A percentile compares a stretch with the other conserved stretches of the same genome.
These are phyloP conservation scores for Saxidomus purpurata DNA, from an alignment of 1,140 invertebrate genomes.

Conservation along the genomic window DNA sequence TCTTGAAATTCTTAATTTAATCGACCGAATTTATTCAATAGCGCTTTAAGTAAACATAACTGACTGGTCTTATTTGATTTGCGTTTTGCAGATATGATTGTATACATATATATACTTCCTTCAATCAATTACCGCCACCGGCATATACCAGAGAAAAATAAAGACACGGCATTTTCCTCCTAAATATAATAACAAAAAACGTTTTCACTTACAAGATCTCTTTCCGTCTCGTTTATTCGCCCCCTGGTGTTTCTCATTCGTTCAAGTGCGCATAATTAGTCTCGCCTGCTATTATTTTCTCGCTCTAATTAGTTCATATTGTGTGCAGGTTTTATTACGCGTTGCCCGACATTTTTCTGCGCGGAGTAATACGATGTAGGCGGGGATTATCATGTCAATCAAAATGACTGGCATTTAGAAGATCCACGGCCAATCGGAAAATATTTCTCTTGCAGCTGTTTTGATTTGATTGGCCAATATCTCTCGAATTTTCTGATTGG, in stretches of 20 bases:
- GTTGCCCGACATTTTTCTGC: not conserved
- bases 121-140: too few species aligned
- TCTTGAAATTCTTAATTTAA: too few species aligned
- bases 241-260: conserved; percentile 27
- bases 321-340: not conserved
- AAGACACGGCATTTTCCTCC: too few species aligned
- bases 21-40: too few species aligned
- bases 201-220: not conserved
- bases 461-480: not conserved
- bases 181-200: not conserved
- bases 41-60: too few species aligned
- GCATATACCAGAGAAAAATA: too few species aligned
- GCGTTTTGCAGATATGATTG: too few species aligned
- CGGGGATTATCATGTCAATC: conserved; percentile 21
- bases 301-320: conserved; percentile 42
- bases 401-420: not conserved
- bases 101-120: too few species aligned
- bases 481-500: conserved; percentile 25
- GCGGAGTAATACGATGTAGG: conserved; percentile 34
- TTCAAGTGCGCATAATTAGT: conserved; percentile 41
- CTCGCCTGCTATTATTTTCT: conserved; percentile 41
- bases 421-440: not conserved
- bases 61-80: too few species aligned
- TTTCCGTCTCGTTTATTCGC: conserved; percentile 6
- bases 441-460: not conserved